phyloP scores from a whole-genome alignment of 2,113 vertebrate species.

The Phalacrocorax pelagicus region DNA sequence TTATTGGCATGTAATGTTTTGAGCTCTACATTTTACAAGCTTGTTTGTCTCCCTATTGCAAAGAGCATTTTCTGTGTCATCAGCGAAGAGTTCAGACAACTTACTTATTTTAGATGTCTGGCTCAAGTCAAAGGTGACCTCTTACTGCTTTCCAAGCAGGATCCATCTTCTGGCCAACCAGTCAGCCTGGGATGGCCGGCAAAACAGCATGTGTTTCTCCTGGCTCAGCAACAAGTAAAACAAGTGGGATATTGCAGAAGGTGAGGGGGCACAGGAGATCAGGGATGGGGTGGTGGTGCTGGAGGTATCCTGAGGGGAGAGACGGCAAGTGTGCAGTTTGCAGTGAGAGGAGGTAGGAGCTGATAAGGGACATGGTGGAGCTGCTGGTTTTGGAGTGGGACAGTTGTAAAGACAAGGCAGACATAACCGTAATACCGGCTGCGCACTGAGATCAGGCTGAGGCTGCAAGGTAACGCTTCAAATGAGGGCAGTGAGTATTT shows the following conservation, averaged over 20 bases:
- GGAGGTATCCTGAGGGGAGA: not conserved
- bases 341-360: not conserved
- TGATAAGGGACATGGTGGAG: not conserved
- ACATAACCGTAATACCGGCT: not conserved
- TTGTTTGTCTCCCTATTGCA: not conserved
- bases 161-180: not conserved
- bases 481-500: not conserved
- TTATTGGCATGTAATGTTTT: not conserved
- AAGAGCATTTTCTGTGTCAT: not conserved
- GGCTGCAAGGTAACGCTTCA: not conserved
- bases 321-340: fast-evolving
- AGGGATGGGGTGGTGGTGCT: not conserved
- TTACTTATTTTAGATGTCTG: not conserved
- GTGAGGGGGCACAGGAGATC: not conserved
- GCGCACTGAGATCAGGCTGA: not conserved
- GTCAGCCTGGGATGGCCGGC: not conserved
- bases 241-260: not conserved
- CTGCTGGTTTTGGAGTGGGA: not conserved
- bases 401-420: not conserved
- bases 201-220: not conserved
- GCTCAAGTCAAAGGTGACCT: not conserved
- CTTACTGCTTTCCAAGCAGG: not conserved
- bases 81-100: not conserved
- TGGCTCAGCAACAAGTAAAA: not conserved
- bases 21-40: not conserved